Evolutionary conservation across 1,140 invertebrate genomes (phyloP), one percentile per base, ranked within the genome.

Genomic region (Daktulosphaira vitifoliae): DNA sequence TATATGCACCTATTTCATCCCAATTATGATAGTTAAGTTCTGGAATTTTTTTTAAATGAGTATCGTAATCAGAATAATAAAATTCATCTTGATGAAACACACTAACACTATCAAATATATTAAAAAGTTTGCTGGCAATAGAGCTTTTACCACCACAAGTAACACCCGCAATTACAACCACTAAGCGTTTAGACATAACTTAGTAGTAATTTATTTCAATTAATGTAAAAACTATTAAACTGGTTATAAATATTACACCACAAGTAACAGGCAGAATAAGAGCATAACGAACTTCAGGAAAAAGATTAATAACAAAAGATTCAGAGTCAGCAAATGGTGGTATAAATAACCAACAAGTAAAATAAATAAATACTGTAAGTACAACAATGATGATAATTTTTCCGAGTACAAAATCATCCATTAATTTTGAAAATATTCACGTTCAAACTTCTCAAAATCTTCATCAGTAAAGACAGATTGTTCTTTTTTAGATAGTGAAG

Each of bases 351-450:
- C 56, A 62, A 62, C 56, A 62, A 46, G 56, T 62, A 33, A 62
- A 62, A 3, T 62, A 62, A 8, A 25, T 42, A 62, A 62, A 62
- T 62, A 62, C 20, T 8, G 16, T 9, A 15, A 62, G 18, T 25
- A 62, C 56, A 46, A 62, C 46, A 8, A 18, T 7, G 26, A 62
- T 62, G 7, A 62, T 48, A 46, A 48, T 9, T 62, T 62, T 62
- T 48, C 56, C 56, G 9, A 62, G 3, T 2, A 22, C 26, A 22
- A 13, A 23, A 48, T 62, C 56, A 62, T 62, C 56, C 56, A 62
- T 62, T 62, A 62, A n/a, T 62, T 44, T 62, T 62, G 56, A 48
- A 62, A 62, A 48, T 62, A 62, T 48, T 62, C 56, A 20, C 42
- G 39, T 6, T 62, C 56, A 62, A 62, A 62, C 33, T 46, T 46